A percentile compares a stretch with the other conserved stretches of the same genome.
Evolutionary conservation across 2,113 vertebrate genomes (phyloP).

Genomic region (Morone saxatilis): DNA sequence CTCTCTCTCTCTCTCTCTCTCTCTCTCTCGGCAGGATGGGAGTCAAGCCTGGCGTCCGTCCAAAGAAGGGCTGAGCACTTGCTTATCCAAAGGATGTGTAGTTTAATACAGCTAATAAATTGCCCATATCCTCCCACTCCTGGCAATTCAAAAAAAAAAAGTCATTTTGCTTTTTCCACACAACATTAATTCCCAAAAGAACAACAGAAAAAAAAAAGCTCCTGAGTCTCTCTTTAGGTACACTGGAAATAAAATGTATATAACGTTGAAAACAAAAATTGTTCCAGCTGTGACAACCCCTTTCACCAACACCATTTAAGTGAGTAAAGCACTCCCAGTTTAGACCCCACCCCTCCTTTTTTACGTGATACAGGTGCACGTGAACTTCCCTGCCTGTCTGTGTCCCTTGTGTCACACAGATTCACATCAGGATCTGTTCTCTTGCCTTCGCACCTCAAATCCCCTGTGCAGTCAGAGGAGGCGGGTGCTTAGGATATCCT

Average conservation of each 20-base stretch:
- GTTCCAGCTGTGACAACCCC: conserved; percentile 43
- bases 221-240: conserved; percentile 74
- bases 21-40: conserved; percentile 10
- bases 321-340: conserved; percentile 43
- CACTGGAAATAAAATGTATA: conserved; percentile 40
- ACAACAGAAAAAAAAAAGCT: conserved; percentile 50
- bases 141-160: conserved; percentile 7
- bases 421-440: conserved; percentile 33
- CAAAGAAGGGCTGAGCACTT: conserved; percentile 29
- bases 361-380: conserved; percentile 28
- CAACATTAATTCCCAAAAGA: conserved; percentile 36
- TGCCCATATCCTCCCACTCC: conserved; percentile 35
- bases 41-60: conserved; percentile 16
- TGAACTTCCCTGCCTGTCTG: conserved; percentile 35
- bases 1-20: not conserved
- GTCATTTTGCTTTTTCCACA: conserved; percentile 11
- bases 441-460: conserved; percentile 29
- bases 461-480: conserved; percentile 23
- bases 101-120: conserved; percentile 37
- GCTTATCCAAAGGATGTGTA: conserved; percentile 45
- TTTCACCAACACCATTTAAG: conserved; percentile 49
- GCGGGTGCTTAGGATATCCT: conserved; percentile 91
- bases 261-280: conserved; percentile 54
- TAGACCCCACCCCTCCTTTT: conserved; percentile 42
- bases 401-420: conserved; percentile 50